Percentiles rank a stretch among this genome's conserved stretches.
These are phyloP conservation scores for Drosophila repletoides DNA, from an alignment of 1,140 invertebrate genomes.

Conservation along the genomic window DNA sequence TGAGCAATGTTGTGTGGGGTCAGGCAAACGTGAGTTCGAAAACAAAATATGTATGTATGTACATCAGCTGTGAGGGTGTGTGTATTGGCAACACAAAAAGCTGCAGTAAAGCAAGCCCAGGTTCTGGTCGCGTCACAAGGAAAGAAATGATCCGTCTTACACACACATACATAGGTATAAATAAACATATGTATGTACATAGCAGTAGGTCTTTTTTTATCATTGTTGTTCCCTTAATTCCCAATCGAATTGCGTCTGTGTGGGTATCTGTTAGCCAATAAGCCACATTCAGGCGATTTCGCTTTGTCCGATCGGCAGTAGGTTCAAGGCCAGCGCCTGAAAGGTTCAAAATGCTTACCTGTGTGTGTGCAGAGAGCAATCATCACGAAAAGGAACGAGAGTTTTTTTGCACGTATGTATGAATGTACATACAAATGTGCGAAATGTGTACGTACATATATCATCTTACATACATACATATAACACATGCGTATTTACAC, in stretches of 20 bases:
- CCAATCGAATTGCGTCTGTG: slow-evolving; percentile 31
- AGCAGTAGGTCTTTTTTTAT: slow-evolving; percentile 20
- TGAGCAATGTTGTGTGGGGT: no score
- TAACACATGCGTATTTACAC: background rate
- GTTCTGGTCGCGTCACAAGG: slow-evolving; percentile 11
- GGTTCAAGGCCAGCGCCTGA: slow-evolving; percentile 74
- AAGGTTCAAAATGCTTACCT: slow-evolving; percentile 68
- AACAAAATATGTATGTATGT: no score
- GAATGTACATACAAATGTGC: background rate
- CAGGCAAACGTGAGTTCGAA: no score
- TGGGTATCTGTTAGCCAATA: slow-evolving; percentile 58
- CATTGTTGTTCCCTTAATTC: slow-evolving; percentile 39
- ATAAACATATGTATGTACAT: background rate
- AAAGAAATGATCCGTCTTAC: slow-evolving; percentile 21
- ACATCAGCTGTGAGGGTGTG: background rate
- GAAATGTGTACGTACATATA: background rate
- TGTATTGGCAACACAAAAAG: slow-evolving; percentile 8
- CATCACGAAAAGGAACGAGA: no score
- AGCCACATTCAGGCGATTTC: slow-evolving; percentile 2
- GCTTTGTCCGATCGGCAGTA: slow-evolving; percentile 46
- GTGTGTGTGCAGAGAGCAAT: no score
- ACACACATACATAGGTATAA: no score
- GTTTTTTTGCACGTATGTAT: background rate
- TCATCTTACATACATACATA: background rate
- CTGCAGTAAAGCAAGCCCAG: slow-evolving; percentile 11